A percentile compares a stretch with the other conserved stretches of the same genome.
phyloP scores from a whole-genome alignment of 2,888 invertebrate genomes.

The Blera fallax region DNA sequence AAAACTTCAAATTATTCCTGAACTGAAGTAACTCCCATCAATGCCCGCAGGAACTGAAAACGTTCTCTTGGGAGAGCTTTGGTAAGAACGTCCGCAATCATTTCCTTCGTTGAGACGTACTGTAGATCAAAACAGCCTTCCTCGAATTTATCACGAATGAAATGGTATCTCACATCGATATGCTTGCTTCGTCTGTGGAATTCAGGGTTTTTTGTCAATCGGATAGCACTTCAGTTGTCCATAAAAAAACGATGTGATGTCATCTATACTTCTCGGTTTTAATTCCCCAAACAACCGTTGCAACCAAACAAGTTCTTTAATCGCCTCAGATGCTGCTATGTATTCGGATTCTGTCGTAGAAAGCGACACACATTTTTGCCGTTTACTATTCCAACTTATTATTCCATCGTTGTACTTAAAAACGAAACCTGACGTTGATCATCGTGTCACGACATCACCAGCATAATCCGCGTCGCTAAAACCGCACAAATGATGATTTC shows the following conservation, averaged over 20 bases:
- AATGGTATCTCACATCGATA: background rate
- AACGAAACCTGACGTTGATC: slow-evolving; percentile 33
- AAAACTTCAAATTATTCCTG: background rate
- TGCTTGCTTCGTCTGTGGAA: background rate
- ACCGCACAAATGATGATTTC: background rate
- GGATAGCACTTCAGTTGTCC: background rate
- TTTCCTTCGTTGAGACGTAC: background rate
- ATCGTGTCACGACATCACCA: too few species aligned
- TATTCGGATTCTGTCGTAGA: slow-evolving; percentile 77
- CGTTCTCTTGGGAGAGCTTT: background rate
- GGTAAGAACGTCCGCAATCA: background rate
- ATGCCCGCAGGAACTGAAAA: background rate
- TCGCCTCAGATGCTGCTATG: slow-evolving; percentile 65
- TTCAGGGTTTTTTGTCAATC: background rate
- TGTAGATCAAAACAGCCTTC: background rate
- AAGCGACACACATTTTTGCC: slow-evolving; percentile 54
- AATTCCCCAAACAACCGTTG: slow-evolving; percentile 11
- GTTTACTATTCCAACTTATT: slow-evolving; percentile 34
- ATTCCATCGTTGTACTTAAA: slow-evolving; percentile 12
- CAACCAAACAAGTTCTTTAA: slow-evolving; percentile 29
- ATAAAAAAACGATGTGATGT: slow-evolving; percentile 3
- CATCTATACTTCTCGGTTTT: background rate
- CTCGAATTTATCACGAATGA: background rate
- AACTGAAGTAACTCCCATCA: slow-evolving; percentile 1
- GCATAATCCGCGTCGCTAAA: background rate